A percentile compares a stretch with the other conserved stretches of the same genome.
Evolutionary conservation across 2,888 invertebrate genomes (phyloP).

Genomic region (Stenolophus ochropezus): DNA sequence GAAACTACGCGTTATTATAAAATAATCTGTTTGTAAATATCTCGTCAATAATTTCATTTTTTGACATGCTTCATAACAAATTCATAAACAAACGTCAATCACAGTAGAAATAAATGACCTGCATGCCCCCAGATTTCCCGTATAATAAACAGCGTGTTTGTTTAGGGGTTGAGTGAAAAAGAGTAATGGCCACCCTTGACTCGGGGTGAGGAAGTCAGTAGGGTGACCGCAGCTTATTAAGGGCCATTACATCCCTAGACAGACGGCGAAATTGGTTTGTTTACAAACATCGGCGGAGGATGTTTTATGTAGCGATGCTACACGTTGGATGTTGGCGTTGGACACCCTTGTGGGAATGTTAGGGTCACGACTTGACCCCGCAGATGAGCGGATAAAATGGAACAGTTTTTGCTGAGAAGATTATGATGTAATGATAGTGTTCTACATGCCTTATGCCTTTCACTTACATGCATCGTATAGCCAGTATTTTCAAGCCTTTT

Average conservation of each 20-base stretch:
- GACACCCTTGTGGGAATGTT: not conserved
- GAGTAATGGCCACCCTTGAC: not conserved
- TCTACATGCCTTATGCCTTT: not conserved
- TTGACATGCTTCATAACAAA: not conserved
- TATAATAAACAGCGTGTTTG: not conserved
- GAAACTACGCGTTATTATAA: not conserved
- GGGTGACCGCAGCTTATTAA: not conserved
- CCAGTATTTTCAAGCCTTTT: not conserved
- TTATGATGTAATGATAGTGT: not conserved
- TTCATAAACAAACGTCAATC: not conserved
- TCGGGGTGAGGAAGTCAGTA: not conserved
- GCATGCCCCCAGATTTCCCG: not conserved
- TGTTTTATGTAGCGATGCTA: not conserved
- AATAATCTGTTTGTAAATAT: not conserved
- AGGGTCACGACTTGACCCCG: not conserved
- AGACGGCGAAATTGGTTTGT: slow-evolving; percentile 37
- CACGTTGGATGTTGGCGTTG: too few relatives aligned
- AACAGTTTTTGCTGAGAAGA: not conserved
- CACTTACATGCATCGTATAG: not conserved
- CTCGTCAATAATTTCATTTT: not conserved
- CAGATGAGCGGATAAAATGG: not conserved
- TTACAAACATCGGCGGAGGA: slow-evolving; percentile 24
- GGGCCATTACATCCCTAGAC: not conserved
- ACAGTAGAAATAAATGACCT: not conserved
- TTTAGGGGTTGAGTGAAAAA: not conserved